phyloP scores from a whole-genome alignment of 2,797 vertebrate genomes.

The Dendrocincla tyrannina region DNA sequence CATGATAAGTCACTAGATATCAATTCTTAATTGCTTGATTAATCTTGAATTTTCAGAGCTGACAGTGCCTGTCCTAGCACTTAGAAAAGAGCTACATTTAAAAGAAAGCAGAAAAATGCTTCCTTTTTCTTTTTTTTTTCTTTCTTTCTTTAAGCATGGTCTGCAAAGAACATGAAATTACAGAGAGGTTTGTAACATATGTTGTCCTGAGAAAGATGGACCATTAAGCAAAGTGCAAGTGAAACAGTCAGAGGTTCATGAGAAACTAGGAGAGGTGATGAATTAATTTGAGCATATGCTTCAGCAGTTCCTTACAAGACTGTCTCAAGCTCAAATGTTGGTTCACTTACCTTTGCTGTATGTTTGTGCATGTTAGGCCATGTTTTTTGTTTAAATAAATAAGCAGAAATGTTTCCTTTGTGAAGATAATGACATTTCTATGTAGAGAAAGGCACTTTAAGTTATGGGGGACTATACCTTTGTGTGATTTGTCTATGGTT shows the following conservation, averaged over 20 bases:
- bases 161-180: not conserved
- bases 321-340: not conserved
- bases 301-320: not conserved
- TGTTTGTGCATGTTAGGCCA: not conserved
- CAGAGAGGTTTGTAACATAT: not conserved
- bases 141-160: not conserved
- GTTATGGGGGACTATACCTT: not conserved
- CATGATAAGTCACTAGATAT: constrained; percentile 14
- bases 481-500: not conserved
- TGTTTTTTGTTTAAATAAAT: not conserved
- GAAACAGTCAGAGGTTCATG: not conserved
- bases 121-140: not conserved
- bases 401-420: not conserved
- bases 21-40: constrained; percentile 61
- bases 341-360: not conserved
- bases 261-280: not conserved
- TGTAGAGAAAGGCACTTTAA: not conserved
- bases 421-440: not conserved
- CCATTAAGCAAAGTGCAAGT: not conserved
- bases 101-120: not conserved
- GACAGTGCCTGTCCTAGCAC: not conserved
- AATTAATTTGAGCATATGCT: not conserved
- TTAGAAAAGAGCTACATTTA: not conserved
- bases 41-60: constrained; percentile 44
- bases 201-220: constrained; percentile 1